Conservation (phyloP, 2,797 vertebrate genomes). For the Typhlichthys eigenmanni region DNA sequence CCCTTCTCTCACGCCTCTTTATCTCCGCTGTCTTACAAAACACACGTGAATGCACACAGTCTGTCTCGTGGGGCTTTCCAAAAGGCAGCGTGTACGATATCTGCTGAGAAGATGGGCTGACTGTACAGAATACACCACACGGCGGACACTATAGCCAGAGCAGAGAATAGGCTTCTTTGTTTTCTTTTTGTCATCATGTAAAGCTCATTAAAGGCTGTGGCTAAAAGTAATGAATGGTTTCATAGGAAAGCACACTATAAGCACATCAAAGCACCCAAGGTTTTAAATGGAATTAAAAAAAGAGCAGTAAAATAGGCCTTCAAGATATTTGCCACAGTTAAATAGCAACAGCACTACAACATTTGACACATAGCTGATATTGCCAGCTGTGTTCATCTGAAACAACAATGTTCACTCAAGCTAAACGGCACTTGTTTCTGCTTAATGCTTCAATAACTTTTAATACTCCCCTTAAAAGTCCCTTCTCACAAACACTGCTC, state of each 20-base stretch:
- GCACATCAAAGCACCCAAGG: too few species aligned
- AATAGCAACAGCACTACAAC: too few species aligned
- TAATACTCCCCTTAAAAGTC: not conserved
- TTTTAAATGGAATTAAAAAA: too few species aligned
- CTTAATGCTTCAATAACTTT: too few species aligned
- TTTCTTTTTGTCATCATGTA: not conserved
- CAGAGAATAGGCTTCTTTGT: slow-evolving; percentile 39
- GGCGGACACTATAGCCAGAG: not conserved
- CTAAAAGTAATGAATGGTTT: not conserved
- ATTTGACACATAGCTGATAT: too few species aligned
- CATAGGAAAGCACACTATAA: not conserved
- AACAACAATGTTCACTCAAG: too few species aligned
- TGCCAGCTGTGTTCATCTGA: too few species aligned
- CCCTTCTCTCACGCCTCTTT: not conserved
- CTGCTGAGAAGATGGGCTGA: not conserved
- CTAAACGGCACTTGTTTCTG: too few species aligned
- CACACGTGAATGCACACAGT: slow-evolving; percentile 15
- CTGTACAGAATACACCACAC: not conserved
- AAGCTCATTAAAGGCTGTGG: slow-evolving; percentile 18
- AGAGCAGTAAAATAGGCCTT: too few species aligned
- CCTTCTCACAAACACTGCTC: not conserved
- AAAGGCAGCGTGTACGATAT: slow-evolving; percentile 17
- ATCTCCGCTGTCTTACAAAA: not conserved
- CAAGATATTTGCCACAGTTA: too few species aligned
- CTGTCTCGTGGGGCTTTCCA: slow-evolving; percentile 11